Conservation (phyloP, 1,140 invertebrate genomes). For the Caenorhabditis brenneri region DNA sequence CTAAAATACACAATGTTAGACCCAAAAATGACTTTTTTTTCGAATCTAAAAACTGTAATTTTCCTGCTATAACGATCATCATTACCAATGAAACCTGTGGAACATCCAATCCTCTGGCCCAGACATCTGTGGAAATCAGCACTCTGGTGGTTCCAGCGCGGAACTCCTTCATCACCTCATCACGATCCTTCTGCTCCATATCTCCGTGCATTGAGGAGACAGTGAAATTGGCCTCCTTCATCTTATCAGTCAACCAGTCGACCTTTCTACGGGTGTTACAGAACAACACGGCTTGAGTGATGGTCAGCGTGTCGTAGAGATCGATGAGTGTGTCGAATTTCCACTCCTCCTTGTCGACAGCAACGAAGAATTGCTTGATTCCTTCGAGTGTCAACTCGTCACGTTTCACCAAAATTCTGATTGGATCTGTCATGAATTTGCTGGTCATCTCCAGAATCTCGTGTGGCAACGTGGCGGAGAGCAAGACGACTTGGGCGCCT, state of each 20-base stretch:
- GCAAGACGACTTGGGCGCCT: slow-evolving; percentile 92
- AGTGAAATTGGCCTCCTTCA: slow-evolving; percentile 98
- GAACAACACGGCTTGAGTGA: slow-evolving; percentile 98
- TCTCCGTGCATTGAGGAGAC: slow-evolving; percentile 99
- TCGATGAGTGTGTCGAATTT: slow-evolving; percentile 99
- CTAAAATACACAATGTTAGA: too few species aligned
- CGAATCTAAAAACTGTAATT: too few species aligned
- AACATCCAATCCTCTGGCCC: slow-evolving; percentile 98
- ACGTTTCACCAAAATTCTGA: slow-evolving; percentile 97
- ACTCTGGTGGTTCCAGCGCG: slow-evolving; percentile 89
- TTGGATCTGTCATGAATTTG: slow-evolving; percentile 99
- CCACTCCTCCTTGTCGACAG: slow-evolving; percentile 98
- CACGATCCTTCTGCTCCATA: slow-evolving; percentile 99
- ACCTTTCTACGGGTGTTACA: slow-evolving; percentile 99
- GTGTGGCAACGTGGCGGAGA: slow-evolving; percentile 96
- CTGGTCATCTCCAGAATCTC: slow-evolving; percentile 99
- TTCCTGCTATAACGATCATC: too few species aligned
- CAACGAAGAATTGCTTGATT: slow-evolving; percentile 96
- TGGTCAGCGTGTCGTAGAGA: slow-evolving; percentile 97
- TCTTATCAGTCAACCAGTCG: slow-evolving; percentile 96
- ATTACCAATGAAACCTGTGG: slow-evolving; percentile 89
- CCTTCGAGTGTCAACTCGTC: slow-evolving; percentile 99
- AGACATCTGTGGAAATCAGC: slow-evolving; percentile 97
- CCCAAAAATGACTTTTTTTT: too few species aligned
- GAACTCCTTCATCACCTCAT: slow-evolving; percentile 99